phyloP scores from a whole-genome alignment of 1,140 invertebrate species.

The Solenopsis fugax region DNA sequence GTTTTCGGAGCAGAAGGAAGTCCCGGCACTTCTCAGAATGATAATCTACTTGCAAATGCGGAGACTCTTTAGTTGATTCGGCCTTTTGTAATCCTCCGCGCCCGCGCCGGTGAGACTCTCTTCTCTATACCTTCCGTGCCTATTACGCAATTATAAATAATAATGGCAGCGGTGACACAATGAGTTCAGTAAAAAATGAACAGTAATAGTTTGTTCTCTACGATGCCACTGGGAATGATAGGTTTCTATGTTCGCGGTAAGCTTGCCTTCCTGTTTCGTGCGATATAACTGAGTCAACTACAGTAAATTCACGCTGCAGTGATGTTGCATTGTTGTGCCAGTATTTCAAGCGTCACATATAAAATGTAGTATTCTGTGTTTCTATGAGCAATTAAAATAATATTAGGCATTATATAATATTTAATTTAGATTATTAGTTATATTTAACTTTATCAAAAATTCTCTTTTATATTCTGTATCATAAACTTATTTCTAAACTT shows the following conservation, averaged over 20 bases:
- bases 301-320: neutral
- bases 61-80: conserved; percentile 43
- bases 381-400: neutral
- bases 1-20: conserved; percentile 78
- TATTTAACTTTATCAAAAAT: neutral
- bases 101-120: conserved; percentile 22
- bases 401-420: neutral
- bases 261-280: neutral
- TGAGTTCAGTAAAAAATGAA: conserved; percentile 8
- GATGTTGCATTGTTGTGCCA: neutral
- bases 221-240: conserved; percentile 23
- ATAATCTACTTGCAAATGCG: conserved; percentile 80
- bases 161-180: conserved; percentile 36
- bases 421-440: neutral
- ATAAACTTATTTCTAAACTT: neutral
- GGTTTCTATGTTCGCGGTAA: neutral
- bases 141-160: conserved; percentile 73
- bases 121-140: conserved; percentile 41
- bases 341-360: neutral
- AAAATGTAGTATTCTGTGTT: neutral
- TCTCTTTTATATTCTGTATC: neutral
- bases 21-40: conserved; percentile 74
- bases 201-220: neutral
- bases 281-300: neutral
- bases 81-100: conserved; percentile 51